phyloP scores from a whole-genome alignment of 2,888 invertebrate genomes.

The Dendrolimus pini region DNA sequence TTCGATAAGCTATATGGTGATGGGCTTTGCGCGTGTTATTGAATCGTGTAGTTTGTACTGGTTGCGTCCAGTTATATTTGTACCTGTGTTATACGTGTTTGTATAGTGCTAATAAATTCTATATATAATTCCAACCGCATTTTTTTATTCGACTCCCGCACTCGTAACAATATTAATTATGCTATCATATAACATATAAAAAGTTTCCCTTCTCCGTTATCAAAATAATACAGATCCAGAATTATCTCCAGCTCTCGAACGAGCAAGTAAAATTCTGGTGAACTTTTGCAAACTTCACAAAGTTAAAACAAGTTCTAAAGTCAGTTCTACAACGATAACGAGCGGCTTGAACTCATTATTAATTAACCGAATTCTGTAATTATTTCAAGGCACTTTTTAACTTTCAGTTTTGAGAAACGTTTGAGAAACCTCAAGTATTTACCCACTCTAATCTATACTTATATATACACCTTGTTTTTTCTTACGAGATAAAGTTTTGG shows the following conservation, averaged over 20 bases:
- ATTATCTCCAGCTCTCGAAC: not conserved
- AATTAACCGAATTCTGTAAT: not conserved
- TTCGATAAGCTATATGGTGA: no score
- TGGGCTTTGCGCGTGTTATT: no score
- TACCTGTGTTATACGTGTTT: no score
- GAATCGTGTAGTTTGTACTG: no score
- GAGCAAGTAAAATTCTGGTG: not conserved
- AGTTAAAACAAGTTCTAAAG: not conserved
- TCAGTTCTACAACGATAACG: not conserved
- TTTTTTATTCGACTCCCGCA: no score
- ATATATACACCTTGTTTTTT: no score
- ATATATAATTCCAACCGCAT: no score
- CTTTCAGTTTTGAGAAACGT: not conserved
- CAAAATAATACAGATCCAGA: not conserved
- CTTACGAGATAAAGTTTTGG: no score
- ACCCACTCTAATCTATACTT: no score
- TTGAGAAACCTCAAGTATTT: no score
- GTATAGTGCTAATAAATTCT: no score
- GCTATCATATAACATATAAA: not conserved
- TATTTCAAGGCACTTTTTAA: not conserved
- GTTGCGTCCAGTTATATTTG: no score
- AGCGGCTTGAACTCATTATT: not conserved
- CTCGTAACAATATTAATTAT: not conserved
- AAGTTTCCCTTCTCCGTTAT: not conserved
- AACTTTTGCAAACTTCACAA: not conserved